Percentiles rank a stretch among this genome's conserved stretches.
phyloP scores from a whole-genome alignment of 2,797 vertebrate genomes.

The Microctenopoma stevenorrisi region DNA sequence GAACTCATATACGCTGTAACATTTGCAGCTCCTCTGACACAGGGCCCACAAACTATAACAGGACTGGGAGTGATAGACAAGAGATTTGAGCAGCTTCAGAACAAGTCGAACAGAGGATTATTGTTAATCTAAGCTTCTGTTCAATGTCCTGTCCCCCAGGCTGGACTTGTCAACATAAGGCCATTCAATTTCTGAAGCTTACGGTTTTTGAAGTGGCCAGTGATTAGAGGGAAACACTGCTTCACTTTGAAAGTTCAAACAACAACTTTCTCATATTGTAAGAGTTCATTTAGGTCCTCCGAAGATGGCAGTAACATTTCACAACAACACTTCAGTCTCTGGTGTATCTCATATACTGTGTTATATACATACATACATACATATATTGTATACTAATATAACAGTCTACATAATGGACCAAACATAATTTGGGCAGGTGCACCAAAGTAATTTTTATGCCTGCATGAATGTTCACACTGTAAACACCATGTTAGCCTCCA shows the following conservation, averaged over 20 bases:
- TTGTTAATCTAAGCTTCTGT: constrained; percentile 77
- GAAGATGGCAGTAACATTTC: neutral
- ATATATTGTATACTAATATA: neutral
- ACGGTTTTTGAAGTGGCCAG: constrained; percentile 53
- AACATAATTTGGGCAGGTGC: neutral
- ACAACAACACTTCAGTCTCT: neutral
- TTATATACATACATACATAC: neutral
- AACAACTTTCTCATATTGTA: constrained; percentile 10
- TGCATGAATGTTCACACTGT: neutral
- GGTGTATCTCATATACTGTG: neutral
- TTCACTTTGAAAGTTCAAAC: constrained; percentile 12
- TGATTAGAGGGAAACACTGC: constrained; percentile 37
- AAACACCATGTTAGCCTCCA: neutral
- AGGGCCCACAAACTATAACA: constrained; percentile 35
- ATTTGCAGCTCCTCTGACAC: constrained; percentile 26
- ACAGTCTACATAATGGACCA: neutral
- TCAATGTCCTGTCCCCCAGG: constrained; percentile 69
- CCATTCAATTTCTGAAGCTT: constrained; percentile 51
- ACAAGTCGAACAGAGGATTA: constrained; percentile 71
- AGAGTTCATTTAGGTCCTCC: neutral
- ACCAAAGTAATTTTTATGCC: neutral
- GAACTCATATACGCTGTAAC: neutral
- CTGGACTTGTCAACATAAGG: constrained; percentile 66
- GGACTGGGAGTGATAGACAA: constrained; percentile 44
- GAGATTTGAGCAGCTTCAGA: constrained; percentile 65